phyloP scores from a whole-genome alignment of 2,888 invertebrate genomes.

The Atethmia centrago region DNA sequence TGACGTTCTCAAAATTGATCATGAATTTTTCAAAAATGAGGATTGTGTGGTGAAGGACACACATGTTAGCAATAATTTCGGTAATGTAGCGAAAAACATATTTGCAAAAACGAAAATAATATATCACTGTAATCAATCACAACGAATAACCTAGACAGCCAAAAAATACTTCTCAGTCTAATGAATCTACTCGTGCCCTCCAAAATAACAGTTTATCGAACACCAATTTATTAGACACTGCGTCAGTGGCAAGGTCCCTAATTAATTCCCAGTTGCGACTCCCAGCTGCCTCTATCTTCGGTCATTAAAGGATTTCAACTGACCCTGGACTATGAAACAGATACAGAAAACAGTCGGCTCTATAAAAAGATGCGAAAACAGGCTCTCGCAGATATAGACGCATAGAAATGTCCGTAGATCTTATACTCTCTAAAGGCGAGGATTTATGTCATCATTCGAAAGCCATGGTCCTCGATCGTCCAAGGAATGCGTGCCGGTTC shows the following conservation, averaged over 20 bases:
- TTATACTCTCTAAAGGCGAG: too few relatives aligned
- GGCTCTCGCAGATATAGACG: too few relatives aligned
- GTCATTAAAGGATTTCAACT: constrained; percentile 26
- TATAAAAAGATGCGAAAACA: background rate
- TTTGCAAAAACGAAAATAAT: background rate
- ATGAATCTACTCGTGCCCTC: constrained; percentile 1
- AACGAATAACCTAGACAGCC: background rate
- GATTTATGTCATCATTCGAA: too few relatives aligned
- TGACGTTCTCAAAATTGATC: too few relatives aligned
- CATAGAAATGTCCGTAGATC: background rate
- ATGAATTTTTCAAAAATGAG: too few relatives aligned
- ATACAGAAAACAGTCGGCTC: background rate
- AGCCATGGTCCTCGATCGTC: too few relatives aligned
- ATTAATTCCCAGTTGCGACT: constrained; percentile 32
- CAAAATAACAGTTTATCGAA: constrained; percentile 24
- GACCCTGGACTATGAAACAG: constrained; percentile 3
- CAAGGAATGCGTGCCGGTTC: too few relatives aligned
- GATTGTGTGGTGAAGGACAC: too few relatives aligned
- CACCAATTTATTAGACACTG: constrained; percentile 37
- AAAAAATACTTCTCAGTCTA: background rate
- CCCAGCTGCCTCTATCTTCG: background rate
- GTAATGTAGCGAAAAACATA: background rate
- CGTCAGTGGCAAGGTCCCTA: constrained; percentile 1
- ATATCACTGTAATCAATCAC: constrained; percentile 1
- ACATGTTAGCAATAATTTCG: background rate